Evolutionary conservation across 2,888 invertebrate genomes (phyloP).

Genomic region (Erebia aethiops): DNA sequence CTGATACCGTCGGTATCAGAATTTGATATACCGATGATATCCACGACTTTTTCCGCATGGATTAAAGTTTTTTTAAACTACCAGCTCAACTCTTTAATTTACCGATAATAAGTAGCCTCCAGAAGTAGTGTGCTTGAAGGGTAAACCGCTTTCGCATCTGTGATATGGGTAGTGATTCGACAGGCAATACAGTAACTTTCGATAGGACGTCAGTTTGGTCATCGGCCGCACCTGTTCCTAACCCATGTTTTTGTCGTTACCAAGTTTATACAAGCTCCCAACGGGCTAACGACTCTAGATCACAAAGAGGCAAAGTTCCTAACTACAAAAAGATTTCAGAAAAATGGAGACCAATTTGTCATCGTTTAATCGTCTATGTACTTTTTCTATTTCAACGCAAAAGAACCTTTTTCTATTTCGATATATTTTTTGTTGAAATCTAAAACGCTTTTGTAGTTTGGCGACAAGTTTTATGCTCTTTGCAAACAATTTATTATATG

Average conservation of each 20-base stretch:
- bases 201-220: slow-evolving; percentile 12
- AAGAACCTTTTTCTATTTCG: slow-evolving; percentile 15
- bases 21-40: no score
- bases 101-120: no score
- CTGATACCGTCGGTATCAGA: no score
- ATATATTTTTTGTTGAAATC: neutral
- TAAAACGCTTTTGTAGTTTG: neutral
- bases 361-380: slow-evolving; percentile 24
- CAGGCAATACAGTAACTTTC: neutral
- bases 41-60: no score
- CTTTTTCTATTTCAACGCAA: neutral
- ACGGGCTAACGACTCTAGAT: slow-evolving; percentile 38
- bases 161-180: neutral
- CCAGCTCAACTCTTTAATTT: no score
- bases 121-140: no score
- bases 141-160: no score
- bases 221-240: slow-evolving; percentile 27
- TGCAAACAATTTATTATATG: no score
- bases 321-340: slow-evolving; percentile 34
- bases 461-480: neutral
- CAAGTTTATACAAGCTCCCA: slow-evolving; percentile 23
- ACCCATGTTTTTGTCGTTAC: slow-evolving; percentile 36
- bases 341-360: slow-evolving; percentile 28
- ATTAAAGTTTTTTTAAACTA: no score
- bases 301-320: slow-evolving; percentile 30